Base-by-base conservation (phyloP, 2,797 vertebrate species). In the Paedocypris micromegethes region DNA sequence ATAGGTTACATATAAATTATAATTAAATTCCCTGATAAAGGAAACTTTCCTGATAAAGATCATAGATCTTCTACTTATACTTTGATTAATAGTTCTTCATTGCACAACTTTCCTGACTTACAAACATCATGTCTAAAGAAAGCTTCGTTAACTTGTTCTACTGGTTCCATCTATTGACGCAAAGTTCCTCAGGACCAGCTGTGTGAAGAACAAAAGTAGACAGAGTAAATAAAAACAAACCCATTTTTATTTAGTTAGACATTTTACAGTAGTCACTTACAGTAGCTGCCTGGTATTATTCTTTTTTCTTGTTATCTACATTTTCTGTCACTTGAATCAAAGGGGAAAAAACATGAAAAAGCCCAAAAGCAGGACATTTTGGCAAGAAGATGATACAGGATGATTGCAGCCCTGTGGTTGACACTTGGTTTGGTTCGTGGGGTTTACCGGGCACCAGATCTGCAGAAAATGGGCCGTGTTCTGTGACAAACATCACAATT, bases 211-310 rank as follows among this genome's bases (percentile, higher is more conserved):
- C 5, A 65, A 58, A 52, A 23, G 58, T 60, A 40, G 70, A 38
- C 39, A 70, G 23, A 45, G 23, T 9, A 50, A 51, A 63, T 79
- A 77, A 88, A 83, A 90, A 88, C 87, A 80, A 81, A 85, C 84
- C 83, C 85, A 84, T 84, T 82, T 90, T 91, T 90, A 90, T 91
- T 90, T 74, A 79, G 78, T 85, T 82, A 81, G 79, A 86, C 81
- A 79, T 86, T 82, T 85, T 88, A 90, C 88, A 90, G 88, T 90
- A 89, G 88, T 91, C 86, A 86, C 88, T 78, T 56, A 84, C 85
- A 83, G 84, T 91, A 91, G 90, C 90, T 91, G 90, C 90, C 90
- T 89, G 76, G 83, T 88, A 86, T 85, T 87, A 83, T 80, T 57
- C 50, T 77, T 78, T 80, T 78, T 74, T 81, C 77, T 70, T 77